Evolutionary conservation across 1,140 invertebrate species (phyloP).

Genomic region (Plutomurus gul): DNA sequence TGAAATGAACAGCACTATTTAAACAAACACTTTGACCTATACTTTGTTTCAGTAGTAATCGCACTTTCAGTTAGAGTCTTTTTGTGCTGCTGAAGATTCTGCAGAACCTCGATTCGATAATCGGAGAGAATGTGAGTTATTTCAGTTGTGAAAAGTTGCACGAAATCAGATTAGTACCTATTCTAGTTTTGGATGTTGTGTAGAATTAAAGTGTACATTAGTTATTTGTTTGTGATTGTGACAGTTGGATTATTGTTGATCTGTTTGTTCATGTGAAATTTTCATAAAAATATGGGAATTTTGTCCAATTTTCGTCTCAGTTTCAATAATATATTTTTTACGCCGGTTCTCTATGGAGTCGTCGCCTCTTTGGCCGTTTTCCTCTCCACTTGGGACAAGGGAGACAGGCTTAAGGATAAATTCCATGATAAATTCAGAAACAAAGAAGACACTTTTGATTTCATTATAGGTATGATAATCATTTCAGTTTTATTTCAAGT

Average conservation of each 20-base stretch:
- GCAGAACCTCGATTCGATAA: too few relatives aligned
- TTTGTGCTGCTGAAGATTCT: too few relatives aligned
- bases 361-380: conserved; percentile 43
- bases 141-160: too few relatives aligned
- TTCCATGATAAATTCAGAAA: conserved; percentile 30
- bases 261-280: not conserved
- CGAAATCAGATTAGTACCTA: too few relatives aligned
- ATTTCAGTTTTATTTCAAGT: not conserved
- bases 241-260: not conserved
- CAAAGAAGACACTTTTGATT: conserved; percentile 45
- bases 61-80: not conserved
- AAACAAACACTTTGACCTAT: conserved; percentile 4
- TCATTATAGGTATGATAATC: conserved; percentile 32
- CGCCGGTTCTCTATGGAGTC: conserved; percentile 36
- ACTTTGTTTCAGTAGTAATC: not conserved
- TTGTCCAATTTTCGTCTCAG: conserved; percentile 35
- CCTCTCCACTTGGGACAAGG: conserved; percentile 37
- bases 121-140: too few relatives aligned
- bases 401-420: conserved; percentile 33
- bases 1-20: conserved; percentile 1
- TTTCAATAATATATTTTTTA: conserved; percentile 46
- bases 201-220: not conserved
- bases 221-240: not conserved
- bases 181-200: not conserved
- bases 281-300: conserved; percentile 33